Percentiles rank a stretch among this genome's conserved stretches.
Conservation (phyloP, 2,113 vertebrate genomes). For the Centropristis striata region DNA sequence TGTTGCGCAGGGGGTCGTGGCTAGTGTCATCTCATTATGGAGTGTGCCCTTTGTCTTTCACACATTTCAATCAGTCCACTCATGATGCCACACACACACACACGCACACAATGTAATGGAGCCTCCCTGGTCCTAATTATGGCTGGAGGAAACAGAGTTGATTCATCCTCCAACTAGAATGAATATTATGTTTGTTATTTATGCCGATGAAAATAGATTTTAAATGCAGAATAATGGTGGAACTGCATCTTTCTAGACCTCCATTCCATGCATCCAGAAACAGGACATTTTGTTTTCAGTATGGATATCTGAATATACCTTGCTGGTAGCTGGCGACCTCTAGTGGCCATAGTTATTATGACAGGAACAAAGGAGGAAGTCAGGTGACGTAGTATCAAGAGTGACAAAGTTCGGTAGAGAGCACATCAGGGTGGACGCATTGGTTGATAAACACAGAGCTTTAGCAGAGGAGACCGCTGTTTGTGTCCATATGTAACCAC, state of each 20-base stretch:
- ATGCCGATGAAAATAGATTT: constrained; percentile 27
- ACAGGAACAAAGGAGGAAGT: too few species aligned
- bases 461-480: too few species aligned
- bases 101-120: background rate
- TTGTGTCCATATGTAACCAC: too few species aligned
- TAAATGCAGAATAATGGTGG: background rate
- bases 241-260: background rate
- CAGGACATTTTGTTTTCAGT: too few species aligned
- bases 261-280: background rate
- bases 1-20: constrained; percentile 21
- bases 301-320: too few species aligned
- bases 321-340: too few species aligned
- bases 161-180: background rate
- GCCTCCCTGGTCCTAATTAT: constrained; percentile 38
- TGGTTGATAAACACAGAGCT: too few species aligned
- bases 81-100: constrained; percentile 24
- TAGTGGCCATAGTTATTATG: too few species aligned
- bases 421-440: too few species aligned
- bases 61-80: constrained; percentile 44
- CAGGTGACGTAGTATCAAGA: too few species aligned
- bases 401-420: too few species aligned
- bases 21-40: constrained; percentile 41
- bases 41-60: constrained; percentile 36
- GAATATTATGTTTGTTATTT: constrained; percentile 47
- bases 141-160: constrained; percentile 48